Base-by-base conservation (phyloP, 2,113 vertebrate genomes). In the Platysternon megacephalum region DNA sequence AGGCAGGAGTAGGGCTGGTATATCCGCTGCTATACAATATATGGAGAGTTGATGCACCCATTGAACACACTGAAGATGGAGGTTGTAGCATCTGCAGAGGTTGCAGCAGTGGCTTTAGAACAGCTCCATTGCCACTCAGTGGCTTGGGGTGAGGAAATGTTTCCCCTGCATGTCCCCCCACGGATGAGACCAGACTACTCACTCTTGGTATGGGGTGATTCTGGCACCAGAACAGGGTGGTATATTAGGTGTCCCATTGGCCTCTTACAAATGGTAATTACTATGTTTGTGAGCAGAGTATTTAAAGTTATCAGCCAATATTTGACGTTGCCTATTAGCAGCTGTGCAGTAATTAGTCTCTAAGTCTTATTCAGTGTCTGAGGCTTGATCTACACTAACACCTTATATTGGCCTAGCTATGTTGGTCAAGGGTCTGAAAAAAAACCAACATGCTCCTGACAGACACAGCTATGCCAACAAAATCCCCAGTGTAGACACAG, bases 341-440 rank as follows among this genome's bases (percentile, higher is more conserved):
- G 26, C 72, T 91, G 49, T 42, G 76, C 53, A 72, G 8, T 84
- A 86, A 90, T 93, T 95, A 94, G 78, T 72, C 76, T 55, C 29
- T 81, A 79, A 87, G 85, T 93, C 84, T 93, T 88, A 79, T 94
- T n/a, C 79, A n/a, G 90, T 56, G 82, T 95, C 72, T 86, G 61
- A 65, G 32, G 61, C 61, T 65, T 65, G 32, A 35, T 65, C 32
- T 65, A n/a, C 61, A 65, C 28, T 61, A 10, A 72, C 22, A 72
- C n/a, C 35, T 32, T 68, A 22, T n/a, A 39, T 72, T 72, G 35
- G 35, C 35, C 10, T 72, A 72, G 17, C 35, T 72, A 11, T 35
- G 65, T 39, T 39, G 65, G 61, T 72, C 17, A 72, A 39, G 19
- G 65, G 4, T 72, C 17, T 21, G 65, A 11, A 11, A 21, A 22